Evolutionary conservation across 2,113 vertebrate species (phyloP).

Genomic region (Mellivora capensis): DNA sequence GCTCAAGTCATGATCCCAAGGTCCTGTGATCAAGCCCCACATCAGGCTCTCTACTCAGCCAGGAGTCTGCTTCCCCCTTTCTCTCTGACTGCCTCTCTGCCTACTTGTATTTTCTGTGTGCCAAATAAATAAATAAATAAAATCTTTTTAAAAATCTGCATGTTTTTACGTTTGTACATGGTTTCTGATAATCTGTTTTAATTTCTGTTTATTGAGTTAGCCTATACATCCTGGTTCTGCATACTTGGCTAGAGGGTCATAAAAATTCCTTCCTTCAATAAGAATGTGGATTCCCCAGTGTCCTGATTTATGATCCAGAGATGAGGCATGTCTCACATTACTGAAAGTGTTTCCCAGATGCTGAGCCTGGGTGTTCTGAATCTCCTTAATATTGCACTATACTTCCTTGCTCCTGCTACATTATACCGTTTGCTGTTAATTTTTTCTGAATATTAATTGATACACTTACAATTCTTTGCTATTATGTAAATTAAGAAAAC

Average conservation of each 20-base stretch:
- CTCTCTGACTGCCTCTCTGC: too few relatives aligned
- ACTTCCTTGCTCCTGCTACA: background rate
- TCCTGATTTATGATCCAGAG: background rate
- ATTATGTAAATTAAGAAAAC: background rate
- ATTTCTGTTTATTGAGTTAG: background rate
- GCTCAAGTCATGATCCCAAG: too few relatives aligned
- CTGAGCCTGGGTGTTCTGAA: background rate
- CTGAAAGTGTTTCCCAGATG: background rate
- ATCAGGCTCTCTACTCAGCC: too few relatives aligned
- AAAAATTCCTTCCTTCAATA: background rate
- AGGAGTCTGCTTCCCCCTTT: too few relatives aligned
- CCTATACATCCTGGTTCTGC: background rate
- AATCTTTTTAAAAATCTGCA: background rate
- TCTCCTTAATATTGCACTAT: background rate
- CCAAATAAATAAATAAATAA: too few relatives aligned
- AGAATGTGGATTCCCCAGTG: background rate
- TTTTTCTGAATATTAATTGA: background rate
- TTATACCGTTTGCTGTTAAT: background rate
- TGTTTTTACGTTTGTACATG: background rate
- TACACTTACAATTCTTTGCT: background rate
- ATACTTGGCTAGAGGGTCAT: background rate
- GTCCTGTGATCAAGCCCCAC: too few relatives aligned
- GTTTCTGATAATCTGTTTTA: background rate
- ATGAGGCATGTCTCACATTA: background rate
- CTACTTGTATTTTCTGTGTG: too few relatives aligned